A percentile compares a stretch with the other conserved stretches of the same genome.
Conservation (phyloP, 1,140 invertebrate species). For the Zelostemma sp. region DNA sequence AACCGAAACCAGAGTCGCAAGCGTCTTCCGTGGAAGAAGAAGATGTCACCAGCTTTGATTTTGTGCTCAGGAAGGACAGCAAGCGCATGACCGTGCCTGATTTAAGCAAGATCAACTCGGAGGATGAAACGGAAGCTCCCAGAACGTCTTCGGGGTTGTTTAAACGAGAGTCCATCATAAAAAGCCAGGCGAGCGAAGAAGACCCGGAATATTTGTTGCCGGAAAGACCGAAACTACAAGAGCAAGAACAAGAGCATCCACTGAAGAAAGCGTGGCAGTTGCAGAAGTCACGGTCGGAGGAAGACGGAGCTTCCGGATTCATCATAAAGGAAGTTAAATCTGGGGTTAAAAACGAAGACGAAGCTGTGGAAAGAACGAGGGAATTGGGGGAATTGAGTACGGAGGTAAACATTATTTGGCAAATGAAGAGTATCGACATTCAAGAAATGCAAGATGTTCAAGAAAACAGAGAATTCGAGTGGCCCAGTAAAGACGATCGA, state of each 20-base stretch:
- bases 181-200: constrained; percentile 68
- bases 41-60: constrained; percentile 46
- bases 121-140: constrained; percentile 44
- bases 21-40: constrained; percentile 57
- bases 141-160: constrained; percentile 50
- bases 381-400: constrained; percentile 24
- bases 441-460: constrained; percentile 28
- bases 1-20: constrained; percentile 31
- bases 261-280: constrained; percentile 68
- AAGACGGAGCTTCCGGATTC: constrained; percentile 59
- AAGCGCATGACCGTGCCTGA: constrained; percentile 61
- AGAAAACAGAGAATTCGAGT: constrained; percentile 29
- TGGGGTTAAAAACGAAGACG: constrained; percentile 13
- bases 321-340: constrained; percentile 56
- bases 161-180: constrained; percentile 66
- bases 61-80: constrained; percentile 54
- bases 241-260: constrained; percentile 67
- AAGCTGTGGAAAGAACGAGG: constrained; percentile 1
- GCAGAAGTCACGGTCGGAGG: constrained; percentile 66
- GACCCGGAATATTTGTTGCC: constrained; percentile 66
- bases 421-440: constrained; percentile 33
- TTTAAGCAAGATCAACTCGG: constrained; percentile 53
- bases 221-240: constrained; percentile 64
- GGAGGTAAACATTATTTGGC: constrained; percentile 39
- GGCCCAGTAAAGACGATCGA: constrained; percentile 46